Percentiles rank a stretch among this genome's conserved stretches.
These are phyloP conservation scores for Idaea straminata DNA, from an alignment of 2,888 invertebrate genomes.

Conservation along the genomic window DNA sequence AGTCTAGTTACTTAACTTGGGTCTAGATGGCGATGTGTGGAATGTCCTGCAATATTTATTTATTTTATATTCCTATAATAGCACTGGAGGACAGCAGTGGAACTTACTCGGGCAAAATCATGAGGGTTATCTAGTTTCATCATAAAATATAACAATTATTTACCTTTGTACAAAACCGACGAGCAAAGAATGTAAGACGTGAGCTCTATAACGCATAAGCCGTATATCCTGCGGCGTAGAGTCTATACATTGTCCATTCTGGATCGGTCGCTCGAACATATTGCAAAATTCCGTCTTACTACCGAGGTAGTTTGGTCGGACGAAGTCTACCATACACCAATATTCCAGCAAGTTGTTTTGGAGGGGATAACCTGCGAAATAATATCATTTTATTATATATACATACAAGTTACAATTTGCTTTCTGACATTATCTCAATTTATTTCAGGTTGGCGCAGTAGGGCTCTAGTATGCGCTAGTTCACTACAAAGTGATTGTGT, in stretches of 20 bases:
- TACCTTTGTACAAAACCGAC: slow-evolving; percentile 97
- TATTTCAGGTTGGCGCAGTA: too few relatives aligned
- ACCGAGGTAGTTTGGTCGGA: slow-evolving; percentile 97
- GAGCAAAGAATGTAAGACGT: slow-evolving; percentile 95
- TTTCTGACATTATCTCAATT: too few relatives aligned
- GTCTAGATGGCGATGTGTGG: too few relatives aligned
- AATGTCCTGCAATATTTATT: too few relatives aligned
- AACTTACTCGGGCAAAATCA: too few relatives aligned
- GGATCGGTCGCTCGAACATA: slow-evolving; percentile 99
- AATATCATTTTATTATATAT: slow-evolving; percentile 2
- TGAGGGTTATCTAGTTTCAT: too few relatives aligned
- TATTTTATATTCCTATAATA: too few relatives aligned
- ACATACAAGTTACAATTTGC: background rate
- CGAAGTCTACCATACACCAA: slow-evolving; percentile 99
- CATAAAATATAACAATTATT: too few relatives aligned
- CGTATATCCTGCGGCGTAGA: slow-evolving; percentile 96
- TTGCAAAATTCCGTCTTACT: slow-evolving; percentile 98
- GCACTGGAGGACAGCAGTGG: too few relatives aligned
- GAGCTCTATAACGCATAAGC: slow-evolving; percentile 96
- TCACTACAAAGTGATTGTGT: too few relatives aligned
- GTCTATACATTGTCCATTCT: slow-evolving; percentile 98
- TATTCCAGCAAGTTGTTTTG: slow-evolving; percentile 98
- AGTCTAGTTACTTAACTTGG: too few relatives aligned
- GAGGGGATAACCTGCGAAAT: slow-evolving; percentile 88
- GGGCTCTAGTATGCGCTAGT: too few relatives aligned